Evolutionary conservation across 2,113 vertebrate genomes (phyloP).

Genomic region (Austrofundulus limnaeus): DNA sequence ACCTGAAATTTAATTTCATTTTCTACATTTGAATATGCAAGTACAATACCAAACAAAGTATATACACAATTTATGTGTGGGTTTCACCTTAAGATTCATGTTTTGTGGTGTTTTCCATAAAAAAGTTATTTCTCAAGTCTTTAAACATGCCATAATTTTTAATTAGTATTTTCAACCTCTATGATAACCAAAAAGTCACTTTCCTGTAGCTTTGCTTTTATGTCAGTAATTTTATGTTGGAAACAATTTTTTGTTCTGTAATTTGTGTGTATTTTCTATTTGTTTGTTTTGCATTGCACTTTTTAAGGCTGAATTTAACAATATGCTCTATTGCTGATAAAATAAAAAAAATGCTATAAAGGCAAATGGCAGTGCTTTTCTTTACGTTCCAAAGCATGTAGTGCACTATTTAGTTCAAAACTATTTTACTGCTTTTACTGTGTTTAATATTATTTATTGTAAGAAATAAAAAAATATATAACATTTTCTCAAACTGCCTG

Average conservation of each 20-base stretch:
- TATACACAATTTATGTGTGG: background rate
- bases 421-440: too few species aligned
- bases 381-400: too few species aligned
- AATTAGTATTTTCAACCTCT: background rate
- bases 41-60: background rate
- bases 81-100: background rate
- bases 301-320: constrained; percentile 43
- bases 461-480: too few species aligned
- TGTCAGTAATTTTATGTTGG: constrained; percentile 10
- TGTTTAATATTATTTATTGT: too few species aligned
- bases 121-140: background rate
- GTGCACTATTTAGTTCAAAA: too few species aligned
- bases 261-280: constrained; percentile 21
- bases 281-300: constrained; percentile 32
- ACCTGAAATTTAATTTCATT: background rate
- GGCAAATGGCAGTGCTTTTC: too few species aligned
- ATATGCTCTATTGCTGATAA: background rate
- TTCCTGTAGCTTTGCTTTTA: constrained; percentile 4
- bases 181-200: background rate
- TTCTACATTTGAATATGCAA: background rate
- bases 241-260: background rate
- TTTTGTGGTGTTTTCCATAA: background rate
- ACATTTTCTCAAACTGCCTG: too few species aligned
- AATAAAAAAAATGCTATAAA: background rate
- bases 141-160: constrained; percentile 13